A percentile compares a stretch with the other conserved stretches of the same genome.
Evolutionary conservation across 2,797 vertebrate species (phyloP).

Genomic region (Chelidonichthys spinosus): DNA sequence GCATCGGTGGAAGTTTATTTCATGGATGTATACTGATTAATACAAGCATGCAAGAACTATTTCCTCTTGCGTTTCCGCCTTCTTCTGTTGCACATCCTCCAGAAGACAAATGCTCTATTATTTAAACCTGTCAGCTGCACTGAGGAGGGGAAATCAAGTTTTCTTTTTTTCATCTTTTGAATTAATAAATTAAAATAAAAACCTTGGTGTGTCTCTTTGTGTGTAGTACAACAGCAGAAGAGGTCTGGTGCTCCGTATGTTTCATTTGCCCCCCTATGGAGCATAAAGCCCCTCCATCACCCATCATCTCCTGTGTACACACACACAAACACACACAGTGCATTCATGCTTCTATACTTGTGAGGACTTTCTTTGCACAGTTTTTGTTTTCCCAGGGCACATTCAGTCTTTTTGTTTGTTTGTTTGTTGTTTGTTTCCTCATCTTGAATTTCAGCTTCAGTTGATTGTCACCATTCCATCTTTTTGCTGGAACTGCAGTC

Average conservation of each 20-base stretch:
- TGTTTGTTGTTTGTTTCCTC: slow-evolving; percentile 3
- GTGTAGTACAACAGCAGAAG: slow-evolving; percentile 36
- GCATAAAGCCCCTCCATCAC: slow-evolving; percentile 69
- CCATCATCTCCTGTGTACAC: slow-evolving; percentile 65
- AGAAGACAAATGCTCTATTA: slow-evolving; percentile 60
- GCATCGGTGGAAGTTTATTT: slow-evolving; percentile 19
- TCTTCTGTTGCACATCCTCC: slow-evolving; percentile 65
- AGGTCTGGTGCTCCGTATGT: slow-evolving; percentile 74
- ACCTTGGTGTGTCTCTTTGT: slow-evolving; percentile 23
- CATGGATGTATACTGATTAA: slow-evolving; percentile 43
- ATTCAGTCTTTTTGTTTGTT: neutral
- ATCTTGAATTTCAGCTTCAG: neutral
- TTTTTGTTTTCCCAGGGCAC: neutral
- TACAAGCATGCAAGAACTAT: slow-evolving; percentile 15
- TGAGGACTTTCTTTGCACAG: slow-evolving; percentile 22
- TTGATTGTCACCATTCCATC: neutral
- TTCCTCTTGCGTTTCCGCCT: slow-evolving; percentile 54
- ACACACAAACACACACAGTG: slow-evolving; percentile 15
- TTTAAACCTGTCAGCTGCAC: slow-evolving; percentile 67
- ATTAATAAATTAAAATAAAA: slow-evolving; percentile 67
- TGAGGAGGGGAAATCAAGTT: slow-evolving; percentile 52
- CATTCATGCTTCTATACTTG: slow-evolving; percentile 21
- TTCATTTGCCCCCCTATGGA: slow-evolving; percentile 63
- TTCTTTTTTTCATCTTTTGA: slow-evolving; percentile 42
- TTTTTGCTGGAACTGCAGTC: neutral